Percentiles rank a stretch among this genome's conserved stretches.
Conservation (phyloP, 1,140 invertebrate species). For the Formica exsecta region DNA sequence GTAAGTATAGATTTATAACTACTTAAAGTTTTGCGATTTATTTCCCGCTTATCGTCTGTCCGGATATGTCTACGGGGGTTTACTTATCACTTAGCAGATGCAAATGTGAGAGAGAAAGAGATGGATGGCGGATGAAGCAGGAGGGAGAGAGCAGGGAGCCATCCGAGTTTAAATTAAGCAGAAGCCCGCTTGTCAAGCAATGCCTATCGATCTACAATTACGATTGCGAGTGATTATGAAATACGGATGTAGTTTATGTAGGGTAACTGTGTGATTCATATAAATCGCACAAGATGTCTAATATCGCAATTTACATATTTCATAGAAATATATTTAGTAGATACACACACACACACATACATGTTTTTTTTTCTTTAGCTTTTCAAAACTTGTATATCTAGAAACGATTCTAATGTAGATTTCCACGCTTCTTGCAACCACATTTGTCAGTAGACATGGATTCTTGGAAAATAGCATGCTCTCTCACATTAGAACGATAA, state of each 20-base stretch:
- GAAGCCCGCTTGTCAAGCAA: conserved; percentile 76
- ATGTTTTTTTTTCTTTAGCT: background rate
- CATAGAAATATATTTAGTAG: conserved; percentile 11
- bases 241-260: conserved; percentile 1
- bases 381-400: conserved; percentile 11
- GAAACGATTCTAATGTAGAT: conserved; percentile 50
- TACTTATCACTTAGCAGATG: conserved; percentile 87
- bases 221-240: conserved; percentile 37
- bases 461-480: conserved; percentile 41
- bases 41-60: conserved; percentile 86
- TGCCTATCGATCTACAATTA: conserved; percentile 52
- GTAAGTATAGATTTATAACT: conserved; percentile 87
- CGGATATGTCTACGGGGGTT: conserved; percentile 84
- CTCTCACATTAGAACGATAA: conserved; percentile 38
- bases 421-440: conserved; percentile 41
- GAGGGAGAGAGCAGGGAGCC: conserved; percentile 19
- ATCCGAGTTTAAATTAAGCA: conserved; percentile 83
- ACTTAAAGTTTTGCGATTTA: conserved; percentile 87
- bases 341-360: no score
- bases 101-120: conserved; percentile 78
- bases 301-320: conserved; percentile 33
- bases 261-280: conserved; percentile 11
- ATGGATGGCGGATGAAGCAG: conserved; percentile 17
- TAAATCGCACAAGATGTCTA: background rate
- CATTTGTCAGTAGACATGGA: conserved; percentile 41